phyloP scores from a whole-genome alignment of 2,888 invertebrate species.

The Apamea crenata region DNA sequence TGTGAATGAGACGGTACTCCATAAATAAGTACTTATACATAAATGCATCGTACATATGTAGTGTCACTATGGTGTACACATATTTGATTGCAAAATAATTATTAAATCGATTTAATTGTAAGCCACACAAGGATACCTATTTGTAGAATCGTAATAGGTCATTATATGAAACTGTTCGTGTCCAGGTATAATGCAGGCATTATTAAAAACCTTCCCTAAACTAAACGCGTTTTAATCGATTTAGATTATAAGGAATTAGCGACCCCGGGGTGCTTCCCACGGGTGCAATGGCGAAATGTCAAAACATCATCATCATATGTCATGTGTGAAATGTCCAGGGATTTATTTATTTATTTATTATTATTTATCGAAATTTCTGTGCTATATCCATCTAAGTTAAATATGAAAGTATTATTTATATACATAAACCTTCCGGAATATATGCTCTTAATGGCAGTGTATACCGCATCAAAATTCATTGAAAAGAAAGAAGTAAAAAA shows the following conservation, averaged over 20 bases:
- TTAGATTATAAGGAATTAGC: neutral
- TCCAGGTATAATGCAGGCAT: neutral
- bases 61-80: constrained; percentile 1
- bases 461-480: too few relatives aligned
- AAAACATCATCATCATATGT: too few relatives aligned
- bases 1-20: neutral
- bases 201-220: constrained; percentile 11
- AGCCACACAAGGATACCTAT: constrained; percentile 3
- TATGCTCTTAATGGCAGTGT: too few relatives aligned
- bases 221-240: neutral
- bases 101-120: constrained; percentile 41
- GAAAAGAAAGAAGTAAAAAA: too few relatives aligned
- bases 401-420: neutral
- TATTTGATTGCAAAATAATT: constrained; percentile 28
- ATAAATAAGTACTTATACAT: neutral
- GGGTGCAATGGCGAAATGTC: neutral
- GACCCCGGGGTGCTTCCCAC: neutral
- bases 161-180: neutral
- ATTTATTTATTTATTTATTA: too few relatives aligned
- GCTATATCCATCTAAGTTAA: neutral
- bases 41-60: neutral
- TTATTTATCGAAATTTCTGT: too few relatives aligned
- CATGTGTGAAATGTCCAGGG: too few relatives aligned
- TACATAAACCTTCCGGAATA: too few relatives aligned
- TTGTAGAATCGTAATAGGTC: neutral